A percentile compares a stretch with the other conserved stretches of the same genome.
These are phyloP conservation scores for Zelostemma sp. DNA, from an alignment of 1,140 invertebrate genomes.

Conservation along the genomic window DNA sequence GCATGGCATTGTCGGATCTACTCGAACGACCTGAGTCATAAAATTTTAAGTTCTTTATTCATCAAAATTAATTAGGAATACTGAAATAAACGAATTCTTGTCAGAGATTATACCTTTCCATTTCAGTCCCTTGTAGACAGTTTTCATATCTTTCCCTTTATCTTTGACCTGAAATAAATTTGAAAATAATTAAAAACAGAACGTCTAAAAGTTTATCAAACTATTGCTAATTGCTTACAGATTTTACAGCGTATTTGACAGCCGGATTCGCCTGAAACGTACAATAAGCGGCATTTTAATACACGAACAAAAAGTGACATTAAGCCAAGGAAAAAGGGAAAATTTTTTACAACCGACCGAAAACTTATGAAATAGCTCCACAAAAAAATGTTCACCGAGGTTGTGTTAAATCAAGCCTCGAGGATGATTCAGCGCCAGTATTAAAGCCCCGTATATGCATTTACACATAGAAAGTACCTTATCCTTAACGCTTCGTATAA, in stretches of 20 bases:
- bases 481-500: slow-evolving; percentile 83
- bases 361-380: slow-evolving; percentile 10
- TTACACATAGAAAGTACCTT: slow-evolving; percentile 70
- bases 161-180: slow-evolving; percentile 77
- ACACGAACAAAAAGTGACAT: slow-evolving; percentile 28
- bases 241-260: slow-evolving; percentile 84
- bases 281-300: slow-evolving; percentile 54
- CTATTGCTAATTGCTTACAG: slow-evolving; percentile 71
- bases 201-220: slow-evolving; percentile 15
- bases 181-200: slow-evolving; percentile 19
- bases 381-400: slow-evolving; percentile 23
- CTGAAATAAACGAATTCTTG: slow-evolving; percentile 14
- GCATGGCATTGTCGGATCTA: slow-evolving; percentile 57
- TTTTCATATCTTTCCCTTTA: slow-evolving; percentile 80
- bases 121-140: slow-evolving; percentile 81
- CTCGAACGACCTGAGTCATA: slow-evolving; percentile 61
- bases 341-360: too few relatives aligned
- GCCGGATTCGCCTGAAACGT: slow-evolving; percentile 82
- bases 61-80: slow-evolving; percentile 13
- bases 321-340: slow-evolving; percentile 49
- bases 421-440: not conserved
- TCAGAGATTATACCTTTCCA: slow-evolving; percentile 71
- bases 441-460: slow-evolving; percentile 4
- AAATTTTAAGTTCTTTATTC: slow-evolving; percentile 65
- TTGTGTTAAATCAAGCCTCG: not conserved